Evolutionary conservation across 2,888 invertebrate genomes (phyloP), one percentile per base, ranked within the genome.

Genomic region (Microplitis manilae): DNA sequence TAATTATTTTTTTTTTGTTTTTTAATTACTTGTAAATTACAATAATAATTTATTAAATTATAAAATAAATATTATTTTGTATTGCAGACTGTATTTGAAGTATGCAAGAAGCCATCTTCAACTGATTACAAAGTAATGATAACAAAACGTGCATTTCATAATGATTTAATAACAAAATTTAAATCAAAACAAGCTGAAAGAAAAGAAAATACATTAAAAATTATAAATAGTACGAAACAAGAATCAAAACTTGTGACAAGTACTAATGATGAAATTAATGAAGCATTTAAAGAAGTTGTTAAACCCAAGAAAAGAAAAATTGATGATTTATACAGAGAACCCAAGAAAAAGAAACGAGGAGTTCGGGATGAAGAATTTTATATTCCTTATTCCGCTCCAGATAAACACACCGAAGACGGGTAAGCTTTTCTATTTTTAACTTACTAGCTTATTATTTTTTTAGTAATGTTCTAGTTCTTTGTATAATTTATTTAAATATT

Each of bases 21-120:
- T 39, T 50, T 59, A n/a, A 73, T 68, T 30, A 7, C 17, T 65
- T 64, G 30, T 38, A 8, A 41, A 73, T 30, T 39, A 67, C n/a
- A 30, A 64, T 39, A 13, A 78, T 39, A 39, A 5, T 65, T 70
- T 7, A 72, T 71, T 70, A n/a, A 8, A 30, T 30, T 30, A 30
- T 73, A 8, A 50, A 50, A 50, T 50, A 1, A 50, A 50, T 13
- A 50, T 5, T 38, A 60, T 68, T 73, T 64, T 80, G 78, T 78
- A 82, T 90, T 92, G 61, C 90, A 97, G 97, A 99, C 98, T 0
- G 95, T 99, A 85, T 96, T 99, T 90, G 99, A 99, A 91, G 92
- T 98, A 71, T 95, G 96, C 67, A 93, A 95, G 0, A 96, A 95
- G 87, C 93, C 94, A 84, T 94, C 96, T 87, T 95, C 96, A 0